Evolutionary conservation across 2,113 vertebrate genomes (phyloP), one percentile per base, ranked within the genome.

Genomic region (Taxidea taxus): DNA sequence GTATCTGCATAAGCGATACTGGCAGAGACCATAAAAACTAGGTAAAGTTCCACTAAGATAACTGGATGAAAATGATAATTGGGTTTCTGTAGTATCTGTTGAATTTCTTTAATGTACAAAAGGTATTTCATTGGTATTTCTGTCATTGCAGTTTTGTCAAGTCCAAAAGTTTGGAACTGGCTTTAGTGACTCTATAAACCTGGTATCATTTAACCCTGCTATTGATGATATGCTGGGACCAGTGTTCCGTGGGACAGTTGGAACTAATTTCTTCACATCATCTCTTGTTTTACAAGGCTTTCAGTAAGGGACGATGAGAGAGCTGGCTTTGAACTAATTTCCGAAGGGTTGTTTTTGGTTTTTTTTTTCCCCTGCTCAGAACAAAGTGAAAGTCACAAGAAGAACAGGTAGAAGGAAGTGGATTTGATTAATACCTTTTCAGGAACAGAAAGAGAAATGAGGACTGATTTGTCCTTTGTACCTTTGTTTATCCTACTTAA

Each of bases 231-330:
- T 90, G 7, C 66, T 87, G 8, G 51, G 62, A 21, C 70, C 68
- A 25, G 25, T 4, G 14, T 90, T 96, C 62, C 49, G 14, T 68
- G 66, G 23, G 15, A 90, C n/a, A 94, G 87, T 83, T 83, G 62
- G 21, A 47, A 77, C 62, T 90, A 20, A 87, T 87, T 86, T 94
- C 62, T 89, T 89, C 66, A 83, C n/a, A 85, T 95, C 4, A 23
- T 58, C 60, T 90, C 37, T 94, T 94, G 29, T 72, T 95, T 96
- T 90, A 39, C 83, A 91, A 91, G 60, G 29, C 87, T 92, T 92
- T 87, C 44, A 90, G 10, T 74, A 91, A 95, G 77, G 42, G 20
- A 91, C 85, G 42, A 85, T 80, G 18, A 91, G 83, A 87, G 54
- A 74, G 21, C 74, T 88, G n/a, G 15, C 39, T 92, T 78, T 94